phyloP scores from a whole-genome alignment of 2,888 invertebrate species.

The Plebejus anna region DNA sequence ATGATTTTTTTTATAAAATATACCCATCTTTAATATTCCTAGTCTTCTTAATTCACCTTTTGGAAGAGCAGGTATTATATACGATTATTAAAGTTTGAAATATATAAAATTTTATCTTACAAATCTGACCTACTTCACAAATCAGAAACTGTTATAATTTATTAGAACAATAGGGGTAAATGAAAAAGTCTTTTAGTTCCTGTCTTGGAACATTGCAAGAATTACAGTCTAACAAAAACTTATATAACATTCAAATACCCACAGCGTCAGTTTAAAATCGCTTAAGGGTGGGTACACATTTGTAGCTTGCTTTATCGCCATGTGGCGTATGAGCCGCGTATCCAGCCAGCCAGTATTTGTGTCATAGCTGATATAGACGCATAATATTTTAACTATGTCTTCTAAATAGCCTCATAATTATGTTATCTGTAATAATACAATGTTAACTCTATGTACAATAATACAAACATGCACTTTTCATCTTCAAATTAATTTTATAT shows the following conservation, averaged over 20 bases:
- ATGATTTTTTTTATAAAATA: too few species aligned
- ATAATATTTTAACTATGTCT: too few species aligned
- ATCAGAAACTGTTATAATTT: neutral
- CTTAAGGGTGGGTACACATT: slow-evolving; percentile 38
- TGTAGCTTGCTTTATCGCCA: neutral
- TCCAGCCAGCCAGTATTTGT: too few species aligned
- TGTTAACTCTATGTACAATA: too few species aligned
- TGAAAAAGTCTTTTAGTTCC: neutral
- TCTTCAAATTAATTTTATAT: too few species aligned
- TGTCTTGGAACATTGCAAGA: neutral
- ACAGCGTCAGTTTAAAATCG: slow-evolving; percentile 44
- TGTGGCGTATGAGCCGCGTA: neutral
- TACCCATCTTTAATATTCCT: too few species aligned
- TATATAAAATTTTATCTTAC: neutral
- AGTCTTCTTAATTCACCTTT: neutral
- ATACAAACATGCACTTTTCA: too few species aligned
- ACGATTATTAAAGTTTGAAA: neutral
- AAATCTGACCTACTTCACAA: neutral
- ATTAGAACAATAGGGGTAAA: neutral
- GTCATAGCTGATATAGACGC: too few species aligned
- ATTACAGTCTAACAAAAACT: neutral
- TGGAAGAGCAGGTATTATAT: neutral
- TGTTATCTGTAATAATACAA: too few species aligned
- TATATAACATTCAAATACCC: slow-evolving; percentile 33
- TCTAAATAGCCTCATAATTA: too few species aligned